Conservation (phyloP, 1,140 invertebrate species). For the Holotrichia oblita region DNA sequence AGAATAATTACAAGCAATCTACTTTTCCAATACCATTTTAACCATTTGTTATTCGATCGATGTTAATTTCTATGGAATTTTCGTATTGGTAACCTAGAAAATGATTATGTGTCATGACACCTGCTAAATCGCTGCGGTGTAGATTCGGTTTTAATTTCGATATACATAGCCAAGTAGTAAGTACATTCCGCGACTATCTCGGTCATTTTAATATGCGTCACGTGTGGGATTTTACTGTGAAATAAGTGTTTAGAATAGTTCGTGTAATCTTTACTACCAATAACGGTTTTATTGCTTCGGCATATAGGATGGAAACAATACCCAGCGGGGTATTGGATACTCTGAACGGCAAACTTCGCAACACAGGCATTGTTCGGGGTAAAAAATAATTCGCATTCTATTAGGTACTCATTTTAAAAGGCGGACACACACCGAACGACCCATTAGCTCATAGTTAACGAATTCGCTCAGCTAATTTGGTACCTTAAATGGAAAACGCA, state of each 20-base stretch:
- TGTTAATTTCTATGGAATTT: not conserved
- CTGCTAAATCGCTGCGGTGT: not conserved
- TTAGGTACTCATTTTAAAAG: conserved; percentile 37
- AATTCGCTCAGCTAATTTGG: conserved; percentile 42
- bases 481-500: conserved; percentile 46
- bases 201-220: conserved; percentile 19
- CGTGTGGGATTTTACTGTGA: conserved; percentile 31
- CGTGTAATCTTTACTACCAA: conserved; percentile 33
- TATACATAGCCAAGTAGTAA: not conserved
- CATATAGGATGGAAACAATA: conserved; percentile 35
- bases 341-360: not conserved
- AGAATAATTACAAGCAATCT: no score
- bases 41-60: not conserved
- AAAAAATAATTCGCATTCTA: conserved; percentile 41
- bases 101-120: conserved; percentile 11
- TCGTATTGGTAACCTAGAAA: conserved; percentile 24
- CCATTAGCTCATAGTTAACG: conserved; percentile 40
- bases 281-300: conserved; percentile 39
- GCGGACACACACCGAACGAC: conserved; percentile 23
- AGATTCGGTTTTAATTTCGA: conserved; percentile 4
- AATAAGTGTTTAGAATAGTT: conserved; percentile 36
- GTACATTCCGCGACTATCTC: conserved; percentile 15
- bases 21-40: not conserved
- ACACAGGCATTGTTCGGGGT: conserved; percentile 13
- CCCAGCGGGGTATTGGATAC: conserved; percentile 6